Conservation (phyloP, 64 coral and sea anemone genomes). For the Montipora foliosa region DNA sequence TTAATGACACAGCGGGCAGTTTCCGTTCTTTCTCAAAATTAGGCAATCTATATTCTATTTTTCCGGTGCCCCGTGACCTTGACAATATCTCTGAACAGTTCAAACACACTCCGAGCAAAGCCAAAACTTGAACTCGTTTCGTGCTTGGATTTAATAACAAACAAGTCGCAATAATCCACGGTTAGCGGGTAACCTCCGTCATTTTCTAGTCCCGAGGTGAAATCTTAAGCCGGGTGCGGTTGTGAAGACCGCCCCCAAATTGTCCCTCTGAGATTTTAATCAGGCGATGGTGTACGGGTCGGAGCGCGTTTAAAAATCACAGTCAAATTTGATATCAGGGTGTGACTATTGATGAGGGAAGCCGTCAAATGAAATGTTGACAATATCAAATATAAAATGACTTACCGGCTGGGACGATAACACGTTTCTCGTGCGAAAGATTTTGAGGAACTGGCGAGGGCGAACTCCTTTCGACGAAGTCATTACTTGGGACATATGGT, state of each 20-base stretch:
- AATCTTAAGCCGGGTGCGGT: background rate
- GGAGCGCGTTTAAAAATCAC: slow-evolving; percentile 26
- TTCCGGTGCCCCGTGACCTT: slow-evolving; percentile 9
- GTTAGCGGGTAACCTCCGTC: slow-evolving; percentile 12
- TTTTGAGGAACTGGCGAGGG: slow-evolving; percentile 89
- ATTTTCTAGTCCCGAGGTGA: slow-evolving; percentile 28
- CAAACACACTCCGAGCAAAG: slow-evolving; percentile 9
- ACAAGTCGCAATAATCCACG: background rate
- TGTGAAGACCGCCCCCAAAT: slow-evolving; percentile 37
- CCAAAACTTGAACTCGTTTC: background rate
- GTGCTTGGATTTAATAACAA: background rate
- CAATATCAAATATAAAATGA: slow-evolving; percentile 19
- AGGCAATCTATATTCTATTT: slow-evolving; percentile 37
- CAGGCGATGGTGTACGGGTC: background rate
- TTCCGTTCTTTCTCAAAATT: slow-evolving; percentile 25
- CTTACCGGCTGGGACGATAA: slow-evolving; percentile 98
- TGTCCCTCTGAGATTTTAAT: background rate
- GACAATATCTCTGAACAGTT: slow-evolving; percentile 33
- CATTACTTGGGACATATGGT: slow-evolving; percentile 85
- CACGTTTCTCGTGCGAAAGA: slow-evolving; percentile 87
- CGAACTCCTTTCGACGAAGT: slow-evolving; percentile 91
- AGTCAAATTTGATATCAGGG: slow-evolving; percentile 37
- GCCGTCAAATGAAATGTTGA: slow-evolving; percentile 59
- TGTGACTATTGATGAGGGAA: slow-evolving; percentile 67
- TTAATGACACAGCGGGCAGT: slow-evolving; percentile 3